Percentiles rank a stretch among this genome's conserved stretches.
These are phyloP conservation scores for Phaenicophaeus curvirostris DNA, from an alignment of 2,797 vertebrate species.

Conservation along the genomic window DNA sequence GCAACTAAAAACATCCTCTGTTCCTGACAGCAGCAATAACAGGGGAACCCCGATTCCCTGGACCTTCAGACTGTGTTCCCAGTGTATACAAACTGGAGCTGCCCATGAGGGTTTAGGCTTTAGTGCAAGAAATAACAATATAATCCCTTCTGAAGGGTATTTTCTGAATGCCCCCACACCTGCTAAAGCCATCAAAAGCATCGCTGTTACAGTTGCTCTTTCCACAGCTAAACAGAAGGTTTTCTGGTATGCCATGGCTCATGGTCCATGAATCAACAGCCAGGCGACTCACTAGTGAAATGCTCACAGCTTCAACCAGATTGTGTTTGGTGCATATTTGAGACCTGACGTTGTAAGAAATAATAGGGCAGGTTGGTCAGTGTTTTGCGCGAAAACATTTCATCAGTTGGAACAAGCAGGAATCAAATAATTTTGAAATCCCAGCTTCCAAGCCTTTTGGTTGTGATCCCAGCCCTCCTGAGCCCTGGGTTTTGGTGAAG, in stretches of 20 bases:
- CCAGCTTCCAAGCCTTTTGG: background rate
- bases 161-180: background rate
- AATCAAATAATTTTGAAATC: background rate
- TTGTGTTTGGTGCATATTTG: background rate
- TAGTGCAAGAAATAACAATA: background rate
- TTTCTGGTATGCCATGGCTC: background rate
- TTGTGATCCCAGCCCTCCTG: background rate
- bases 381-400: background rate
- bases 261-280: background rate
- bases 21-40: background rate
- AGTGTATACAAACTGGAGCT: background rate
- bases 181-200: background rate
- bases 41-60: background rate
- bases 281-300: slow-evolving; percentile 2
- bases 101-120: background rate
- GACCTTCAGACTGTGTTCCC: background rate
- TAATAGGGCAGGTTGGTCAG: background rate
- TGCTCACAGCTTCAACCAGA: background rate
- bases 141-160: too few relatives aligned
- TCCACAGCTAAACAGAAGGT: background rate
- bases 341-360: background rate
- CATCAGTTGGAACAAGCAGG: background rate
- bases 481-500: background rate
- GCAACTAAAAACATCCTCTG: background rate
- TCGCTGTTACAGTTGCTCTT: background rate